Evolutionary conservation across 2,888 invertebrate species (phyloP).

Genomic region (Ennomos erosarius): DNA sequence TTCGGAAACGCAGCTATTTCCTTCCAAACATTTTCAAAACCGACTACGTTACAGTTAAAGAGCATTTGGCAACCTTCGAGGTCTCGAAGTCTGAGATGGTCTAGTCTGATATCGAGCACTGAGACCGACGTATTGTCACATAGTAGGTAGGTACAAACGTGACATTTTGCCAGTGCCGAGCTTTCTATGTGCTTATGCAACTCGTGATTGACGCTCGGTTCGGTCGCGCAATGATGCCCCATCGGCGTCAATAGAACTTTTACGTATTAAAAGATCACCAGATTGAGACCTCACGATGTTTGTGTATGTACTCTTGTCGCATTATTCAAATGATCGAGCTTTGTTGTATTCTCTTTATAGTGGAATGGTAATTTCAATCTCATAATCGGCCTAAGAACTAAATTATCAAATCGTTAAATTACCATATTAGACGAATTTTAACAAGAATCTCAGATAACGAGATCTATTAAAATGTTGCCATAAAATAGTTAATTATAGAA

Average conservation of each 20-base stretch:
- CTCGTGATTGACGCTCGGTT: slow-evolving; percentile 71
- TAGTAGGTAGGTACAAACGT: slow-evolving; percentile 46
- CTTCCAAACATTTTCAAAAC: slow-evolving; percentile 33
- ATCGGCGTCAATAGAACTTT: slow-evolving; percentile 69
- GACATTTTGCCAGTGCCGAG: slow-evolving; percentile 62
- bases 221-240: slow-evolving; percentile 67
- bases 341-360: slow-evolving; percentile 23
- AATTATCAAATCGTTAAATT: slow-evolving; percentile 39
- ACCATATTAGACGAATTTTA: slow-evolving; percentile 45
- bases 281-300: slow-evolving; percentile 71
- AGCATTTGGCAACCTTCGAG: slow-evolving; percentile 41
- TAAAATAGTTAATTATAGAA: slow-evolving; percentile 43
- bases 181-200: slow-evolving; percentile 71
- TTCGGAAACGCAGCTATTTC: slow-evolving; percentile 15
- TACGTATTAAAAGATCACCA: slow-evolving; percentile 65
- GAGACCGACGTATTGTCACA: slow-evolving; percentile 50
- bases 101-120: slow-evolving; percentile 43
- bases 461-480: slow-evolving; percentile 38
- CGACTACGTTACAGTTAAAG: slow-evolving; percentile 34
- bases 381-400: slow-evolving; percentile 26
- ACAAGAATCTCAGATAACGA: slow-evolving; percentile 40
- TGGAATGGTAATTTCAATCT: slow-evolving; percentile 25
- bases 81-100: slow-evolving; percentile 40
- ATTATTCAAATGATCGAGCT: slow-evolving; percentile 46
- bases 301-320: slow-evolving; percentile 56